Base-by-base conservation (phyloP, 2,797 vertebrate species). In the Myotis findleyi region DNA sequence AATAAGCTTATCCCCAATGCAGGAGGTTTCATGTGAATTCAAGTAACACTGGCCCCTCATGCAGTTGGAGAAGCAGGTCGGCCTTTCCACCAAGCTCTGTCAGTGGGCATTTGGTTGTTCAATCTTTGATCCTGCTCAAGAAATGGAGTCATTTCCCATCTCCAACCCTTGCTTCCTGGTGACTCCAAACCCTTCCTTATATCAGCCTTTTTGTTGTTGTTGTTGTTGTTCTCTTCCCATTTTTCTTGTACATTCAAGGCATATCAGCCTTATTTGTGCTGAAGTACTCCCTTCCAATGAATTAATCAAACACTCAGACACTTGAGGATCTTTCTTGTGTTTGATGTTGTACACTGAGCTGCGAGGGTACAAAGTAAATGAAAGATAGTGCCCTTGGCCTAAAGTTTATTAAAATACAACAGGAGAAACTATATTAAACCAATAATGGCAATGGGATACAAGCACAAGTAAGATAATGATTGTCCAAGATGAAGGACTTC, bases 391-490 rank as follows among this genome's bases (percentile, higher is more conserved):
- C 36, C 30, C 14, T 87, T 83, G 86, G 79, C 9, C 17, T 59
- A 84, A 87, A 49, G 1, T 66, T 38, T 75, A 72, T 86, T 79
- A 51, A 33, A 62, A 68, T 44, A 44, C 44, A 11, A 33, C 47
- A 82, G 49, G 16, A 36, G 73, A 88, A 85, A 44, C 18, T 33
- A 66, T 30, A 51, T 55, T 62, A 79, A 77, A 77, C 36, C 64
- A 85, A 72, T 85, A 87, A 84, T 44, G 89, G 91, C n/a, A 87
- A 57, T 53, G 36, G 13, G 76, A 79, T 71, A 82, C n/a, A 80
- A 89, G 27, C 10, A 72, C 73, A 83, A 79, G n/a, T 59, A 87
- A 81, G 62, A 80, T 84, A 89, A 86, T 27, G 16, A 71, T 44
- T 51, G 8, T 76, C 59, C 79, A 80, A 38, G 13, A 71, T 68